These are phyloP conservation scores for Holotrichia oblita DNA, from an alignment of 1,140 invertebrate genomes.

Conservation along the genomic window DNA sequence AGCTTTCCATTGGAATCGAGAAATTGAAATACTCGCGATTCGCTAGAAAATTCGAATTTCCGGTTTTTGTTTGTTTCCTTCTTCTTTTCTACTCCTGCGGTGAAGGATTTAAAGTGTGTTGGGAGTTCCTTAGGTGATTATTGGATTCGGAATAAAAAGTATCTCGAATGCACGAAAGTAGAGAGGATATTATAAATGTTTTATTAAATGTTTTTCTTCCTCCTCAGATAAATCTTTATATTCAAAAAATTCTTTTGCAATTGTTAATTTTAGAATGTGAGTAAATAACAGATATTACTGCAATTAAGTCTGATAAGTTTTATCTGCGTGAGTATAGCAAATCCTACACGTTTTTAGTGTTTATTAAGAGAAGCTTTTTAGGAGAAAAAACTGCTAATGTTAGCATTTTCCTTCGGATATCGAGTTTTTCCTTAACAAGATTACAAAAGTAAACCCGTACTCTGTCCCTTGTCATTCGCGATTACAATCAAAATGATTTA, in stretches of 20 bases:
- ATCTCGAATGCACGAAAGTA: neutral
- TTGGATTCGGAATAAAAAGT: neutral
- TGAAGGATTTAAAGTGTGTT: neutral
- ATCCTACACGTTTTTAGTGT: too few species aligned
- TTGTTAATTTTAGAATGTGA: too few species aligned
- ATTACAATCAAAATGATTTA: slow-evolving; percentile 42
- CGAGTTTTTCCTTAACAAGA: slow-evolving; percentile 46
- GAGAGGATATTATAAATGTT: neutral
- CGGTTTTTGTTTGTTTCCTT: neutral
- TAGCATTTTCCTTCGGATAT: slow-evolving; percentile 36
- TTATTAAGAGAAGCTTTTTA: too few species aligned
- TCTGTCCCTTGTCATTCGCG: slow-evolving; percentile 4
- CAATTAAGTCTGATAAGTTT: too few species aligned
- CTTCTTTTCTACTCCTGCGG: neutral
- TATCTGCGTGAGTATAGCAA: too few species aligned
- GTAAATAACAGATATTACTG: too few species aligned
- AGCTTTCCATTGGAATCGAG: slow-evolving; percentile 3
- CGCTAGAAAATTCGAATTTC: slow-evolving; percentile 12
- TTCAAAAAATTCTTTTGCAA: too few species aligned
- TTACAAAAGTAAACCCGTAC: slow-evolving; percentile 46
- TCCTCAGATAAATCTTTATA: too few species aligned
- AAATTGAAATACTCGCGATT: slow-evolving; percentile 8
- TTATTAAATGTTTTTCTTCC: too few species aligned
- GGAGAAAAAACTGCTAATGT: too few species aligned
- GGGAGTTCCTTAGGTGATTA: slow-evolving; percentile 11